These are phyloP conservation scores for Heterocephalus glaber DNA, from an alignment of 2,113 vertebrate species.

Conservation along the genomic window DNA sequence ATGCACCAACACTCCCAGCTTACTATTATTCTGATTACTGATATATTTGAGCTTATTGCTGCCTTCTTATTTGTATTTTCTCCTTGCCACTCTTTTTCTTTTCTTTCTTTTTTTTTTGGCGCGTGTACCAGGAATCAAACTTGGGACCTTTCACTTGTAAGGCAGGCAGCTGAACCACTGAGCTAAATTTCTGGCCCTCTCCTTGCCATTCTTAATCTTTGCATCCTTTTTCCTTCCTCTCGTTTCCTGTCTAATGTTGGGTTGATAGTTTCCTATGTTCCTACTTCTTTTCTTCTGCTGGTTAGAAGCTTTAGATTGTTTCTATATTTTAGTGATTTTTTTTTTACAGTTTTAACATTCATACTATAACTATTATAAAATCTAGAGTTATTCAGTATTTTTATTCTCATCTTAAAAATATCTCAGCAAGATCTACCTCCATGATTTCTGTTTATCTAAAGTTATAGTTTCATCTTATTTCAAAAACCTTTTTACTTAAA, in stretches of 20 bases:
- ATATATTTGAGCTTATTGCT: not conserved
- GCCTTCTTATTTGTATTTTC: not conserved
- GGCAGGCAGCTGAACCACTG: too few relatives aligned
- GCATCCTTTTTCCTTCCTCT: not conserved
- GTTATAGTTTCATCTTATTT: not conserved
- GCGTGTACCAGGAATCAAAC: too few relatives aligned
- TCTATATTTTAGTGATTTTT: not conserved
- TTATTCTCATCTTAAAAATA: not conserved
- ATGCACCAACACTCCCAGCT: not conserved
- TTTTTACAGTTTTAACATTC: not conserved
- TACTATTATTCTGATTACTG: not conserved
- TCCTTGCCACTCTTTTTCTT: not conserved
- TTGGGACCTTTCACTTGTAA: too few relatives aligned
- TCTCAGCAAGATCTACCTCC: constrained; percentile 2
- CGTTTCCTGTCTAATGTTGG: not conserved
- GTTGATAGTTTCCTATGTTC: not conserved
- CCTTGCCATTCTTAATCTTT: not conserved
- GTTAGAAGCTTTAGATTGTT: not conserved
- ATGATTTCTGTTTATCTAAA: not conserved
- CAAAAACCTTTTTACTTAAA: not conserved
- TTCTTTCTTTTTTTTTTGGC: not conserved
- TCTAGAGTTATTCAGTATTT: not conserved
- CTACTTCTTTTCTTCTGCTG: not conserved
- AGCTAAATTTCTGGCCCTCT: not conserved
- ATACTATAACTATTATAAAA: not conserved